Base-by-base conservation (phyloP, 2,797 vertebrate species). In the Gadopsis marmoratus region DNA sequence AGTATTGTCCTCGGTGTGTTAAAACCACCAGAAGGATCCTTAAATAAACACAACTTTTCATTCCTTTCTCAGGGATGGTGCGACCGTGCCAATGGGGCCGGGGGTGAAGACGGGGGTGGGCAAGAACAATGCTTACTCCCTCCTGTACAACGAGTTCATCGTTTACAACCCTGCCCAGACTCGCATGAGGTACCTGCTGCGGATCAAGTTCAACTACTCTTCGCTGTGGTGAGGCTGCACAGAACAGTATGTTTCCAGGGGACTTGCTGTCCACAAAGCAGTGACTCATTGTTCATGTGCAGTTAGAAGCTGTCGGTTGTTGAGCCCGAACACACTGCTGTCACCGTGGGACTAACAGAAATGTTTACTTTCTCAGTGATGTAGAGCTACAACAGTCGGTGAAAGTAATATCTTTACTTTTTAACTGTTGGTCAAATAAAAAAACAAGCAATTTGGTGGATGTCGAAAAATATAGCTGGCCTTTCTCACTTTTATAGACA, bases 91-190 rank as follows among this genome's bases (percentile, higher is more conserved):
- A 0, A 84, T 98, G 92, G 97, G 97, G 0, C 97, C 97, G 0
- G 89, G 89, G 0, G 65, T 84, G 71, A 93, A 93, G 77, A 97
- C 95, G 0, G 93, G 92, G 1, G 64, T 95, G 62, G 84, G 81
- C 2, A 94, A 91, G 59, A 71, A 64, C 0, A 86, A 76, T 1
- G 90, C 92, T n/a, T 98, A 97, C 84, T 95, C 96, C 1, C 96
- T 98, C 14, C 96, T 97, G 62, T 98, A 98, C 91, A 98, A 98
- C 5, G 97, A 98, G 88, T 98, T 94, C 77, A 91, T 98, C 0
- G 95, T 98, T 43, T 98, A 98, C 78, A 93, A 94, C 71, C 94
- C 96, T 0, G 90, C 93, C 1, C 97, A 98, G 92, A 92, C 92
- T 14, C 95, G 91, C 43, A 97, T 98, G 97, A 94, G 91, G 67